These are phyloP conservation scores for Dimorphilus gyrociliatus DNA, from an alignment of 2,888 invertebrate genomes.

Conservation along the genomic window DNA sequence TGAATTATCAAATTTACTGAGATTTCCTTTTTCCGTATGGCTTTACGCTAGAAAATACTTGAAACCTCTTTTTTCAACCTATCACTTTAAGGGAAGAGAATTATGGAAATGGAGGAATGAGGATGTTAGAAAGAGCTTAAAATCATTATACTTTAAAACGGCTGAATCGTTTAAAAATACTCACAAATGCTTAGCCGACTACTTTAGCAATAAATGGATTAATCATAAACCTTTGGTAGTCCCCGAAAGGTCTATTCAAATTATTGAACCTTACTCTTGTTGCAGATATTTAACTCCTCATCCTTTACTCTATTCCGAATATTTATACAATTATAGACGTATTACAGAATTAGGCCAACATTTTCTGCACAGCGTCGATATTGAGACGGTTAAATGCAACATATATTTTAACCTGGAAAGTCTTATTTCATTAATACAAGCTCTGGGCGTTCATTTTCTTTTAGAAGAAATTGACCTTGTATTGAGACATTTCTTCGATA, in stretches of 20 bases:
- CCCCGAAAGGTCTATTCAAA: slow-evolving; percentile 7
- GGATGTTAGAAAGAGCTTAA: too few species aligned
- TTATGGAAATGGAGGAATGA: too few species aligned
- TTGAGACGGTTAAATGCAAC: too few species aligned
- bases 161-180: slow-evolving; percentile 11
- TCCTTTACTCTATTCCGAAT: slow-evolving; percentile 27
- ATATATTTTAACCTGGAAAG: too few species aligned
- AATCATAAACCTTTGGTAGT: slow-evolving; percentile 14
- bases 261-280: slow-evolving; percentile 8
- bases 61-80: slow-evolving; percentile 4
- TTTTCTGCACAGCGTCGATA: too few species aligned
- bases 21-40: slow-evolving; percentile 13
- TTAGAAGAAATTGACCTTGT: too few species aligned
- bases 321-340: slow-evolving; percentile 29
- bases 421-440: too few species aligned
- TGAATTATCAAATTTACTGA: slow-evolving; percentile 6
- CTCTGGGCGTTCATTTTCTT: too few species aligned
- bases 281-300: slow-evolving; percentile 17
- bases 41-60: slow-evolving; percentile 7
- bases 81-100: background rate
- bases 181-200: slow-evolving; percentile 18
- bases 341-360: slow-evolving; percentile 37
- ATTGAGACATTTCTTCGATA: too few species aligned
- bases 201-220: slow-evolving; percentile 19
- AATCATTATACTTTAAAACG: slow-evolving; percentile 12